Conservation (phyloP, 2,888 invertebrate genomes). For the Empis livida region DNA sequence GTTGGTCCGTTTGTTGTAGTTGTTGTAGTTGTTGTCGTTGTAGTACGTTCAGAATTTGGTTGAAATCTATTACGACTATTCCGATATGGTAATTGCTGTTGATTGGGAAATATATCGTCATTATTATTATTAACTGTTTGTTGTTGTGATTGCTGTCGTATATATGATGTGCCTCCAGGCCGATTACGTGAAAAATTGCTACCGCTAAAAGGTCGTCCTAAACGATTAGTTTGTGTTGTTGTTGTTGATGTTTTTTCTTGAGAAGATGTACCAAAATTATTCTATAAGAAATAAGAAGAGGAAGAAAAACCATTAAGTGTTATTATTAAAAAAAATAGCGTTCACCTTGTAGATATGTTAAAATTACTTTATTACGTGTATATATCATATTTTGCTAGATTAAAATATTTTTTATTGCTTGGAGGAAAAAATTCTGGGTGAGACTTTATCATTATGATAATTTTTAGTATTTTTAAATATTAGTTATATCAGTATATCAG, state of each 20-base stretch:
- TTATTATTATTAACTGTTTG: constrained; percentile 5
- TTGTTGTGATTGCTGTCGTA: constrained; percentile 9
- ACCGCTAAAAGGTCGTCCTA: constrained; percentile 8
- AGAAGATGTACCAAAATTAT: neutral
- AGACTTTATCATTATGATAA: too few species aligned
- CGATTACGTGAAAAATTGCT: constrained; percentile 21
- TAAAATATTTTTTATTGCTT: too few species aligned
- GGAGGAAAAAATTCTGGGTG: too few species aligned
- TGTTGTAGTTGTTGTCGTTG: constrained; percentile 15
- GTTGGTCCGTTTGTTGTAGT: constrained; percentile 14
- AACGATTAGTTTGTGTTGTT: neutral
- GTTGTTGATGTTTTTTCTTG: neutral
- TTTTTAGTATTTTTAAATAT: too few species aligned
- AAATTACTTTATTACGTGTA: too few species aligned
- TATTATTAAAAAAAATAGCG: neutral
- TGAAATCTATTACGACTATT: constrained; percentile 30
- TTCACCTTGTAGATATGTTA: too few species aligned
- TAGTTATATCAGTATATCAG: too few species aligned
- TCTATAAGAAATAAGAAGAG: too few species aligned
- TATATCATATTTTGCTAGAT: too few species aligned
- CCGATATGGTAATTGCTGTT: constrained; percentile 24
- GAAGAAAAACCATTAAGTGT: neutral
- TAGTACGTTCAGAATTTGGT: constrained; percentile 17
- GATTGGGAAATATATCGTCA: constrained; percentile 12
- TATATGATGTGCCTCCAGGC: constrained; percentile 13